Evolutionary conservation across 2,113 vertebrate genomes (phyloP), one percentile per base, ranked within the genome.

Genomic region (Tringa solitaria): DNA sequence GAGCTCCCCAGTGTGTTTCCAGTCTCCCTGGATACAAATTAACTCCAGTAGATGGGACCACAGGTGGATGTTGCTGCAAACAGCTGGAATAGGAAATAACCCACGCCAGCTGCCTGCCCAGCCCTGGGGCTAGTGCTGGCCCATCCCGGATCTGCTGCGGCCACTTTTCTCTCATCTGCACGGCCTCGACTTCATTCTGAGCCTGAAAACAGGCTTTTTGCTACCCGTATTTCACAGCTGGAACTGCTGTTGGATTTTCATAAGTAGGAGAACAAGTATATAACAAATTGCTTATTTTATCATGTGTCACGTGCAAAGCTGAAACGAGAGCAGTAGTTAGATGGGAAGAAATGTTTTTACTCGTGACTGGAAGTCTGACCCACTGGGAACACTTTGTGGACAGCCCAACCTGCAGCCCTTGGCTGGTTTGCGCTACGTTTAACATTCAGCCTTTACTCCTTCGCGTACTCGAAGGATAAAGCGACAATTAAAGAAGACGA

Each of bases 161-260:
- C 74, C 1, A 14, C n/a, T 60, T 60, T 60, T n/a, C 33, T 35
- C 37, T 28, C 17, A 13, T 11, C 33, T 17, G 35, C 46, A 2
- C 2, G 1, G 8, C 10, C 0, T 14, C 11, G 5, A 6, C 16
- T 77, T 83, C 27, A 16, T 22, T 41, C 32, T 67, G 24, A 4
- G 35, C 9, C 18, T 17, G 5, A 26, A 65, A n/a, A 17, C 35
- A 30, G 20, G 2, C 12, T 61, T 65, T 56, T 69, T 81, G 19
- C 74, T 74, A 3, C 60, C n/a, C 1, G 0, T 21, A 0, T 57
- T 70, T 84, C 60, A 57, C 41, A 22, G 48, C 35, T 77, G 59
- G 53, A 94, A 51, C 19, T n/a, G 69, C 77, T 81, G 56, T 23
- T 61, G 46, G 43, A 8, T 74, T 51, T 70, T 24, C 14, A 2